Evolutionary conservation across 1,140 invertebrate genomes (phyloP).

Genomic region (Reticulitermes speratus): DNA sequence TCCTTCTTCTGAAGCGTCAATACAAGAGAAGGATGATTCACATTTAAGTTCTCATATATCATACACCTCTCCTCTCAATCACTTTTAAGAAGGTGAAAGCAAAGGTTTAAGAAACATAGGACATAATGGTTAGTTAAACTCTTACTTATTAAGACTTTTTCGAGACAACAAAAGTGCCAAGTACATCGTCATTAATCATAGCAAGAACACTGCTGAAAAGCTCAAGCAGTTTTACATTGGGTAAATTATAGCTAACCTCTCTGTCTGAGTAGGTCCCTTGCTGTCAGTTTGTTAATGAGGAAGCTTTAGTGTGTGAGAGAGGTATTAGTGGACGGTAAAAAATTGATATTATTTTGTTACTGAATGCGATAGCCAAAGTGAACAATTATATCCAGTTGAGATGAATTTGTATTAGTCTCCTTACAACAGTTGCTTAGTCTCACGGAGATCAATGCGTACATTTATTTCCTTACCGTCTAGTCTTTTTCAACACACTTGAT

Average conservation of each 20-base stretch:
- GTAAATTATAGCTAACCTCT: neutral
- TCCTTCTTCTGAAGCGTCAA: neutral
- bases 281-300: neutral
- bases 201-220: neutral
- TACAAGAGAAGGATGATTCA: neutral
- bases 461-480: no score
- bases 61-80: neutral
- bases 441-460: no score
- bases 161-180: neutral
- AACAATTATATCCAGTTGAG: neutral
- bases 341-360: neutral
- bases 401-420: no score
- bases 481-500: no score
- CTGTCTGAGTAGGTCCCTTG: neutral
- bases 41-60: neutral
- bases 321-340: neutral
- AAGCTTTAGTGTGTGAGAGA: neutral
- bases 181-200: neutral
- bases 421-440: no score
- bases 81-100: neutral
- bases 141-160: neutral
- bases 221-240: neutral
- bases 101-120: neutral
- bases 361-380: neutral
- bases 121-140: neutral